A percentile compares a stretch with the other conserved stretches of the same genome.
Conservation (phyloP, 2,888 invertebrate genomes). For the Chloroclystis v-ata region DNA sequence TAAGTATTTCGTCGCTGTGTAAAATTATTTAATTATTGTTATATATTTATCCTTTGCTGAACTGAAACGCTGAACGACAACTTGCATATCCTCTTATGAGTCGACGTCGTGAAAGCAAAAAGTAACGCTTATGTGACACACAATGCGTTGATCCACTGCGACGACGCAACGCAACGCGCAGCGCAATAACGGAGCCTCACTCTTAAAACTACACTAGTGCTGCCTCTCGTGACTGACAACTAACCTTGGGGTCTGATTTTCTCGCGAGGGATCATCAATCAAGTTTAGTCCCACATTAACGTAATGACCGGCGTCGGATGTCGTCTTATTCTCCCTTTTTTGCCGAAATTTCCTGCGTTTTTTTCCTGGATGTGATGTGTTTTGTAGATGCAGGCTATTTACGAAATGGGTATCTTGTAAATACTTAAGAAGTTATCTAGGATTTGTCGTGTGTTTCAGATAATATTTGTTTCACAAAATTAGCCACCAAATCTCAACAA, state of each 20-base stretch:
- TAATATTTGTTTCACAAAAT: too few species aligned
- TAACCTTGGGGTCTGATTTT: conserved; percentile 21
- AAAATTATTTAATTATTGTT: too few species aligned
- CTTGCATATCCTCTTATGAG: too few species aligned
- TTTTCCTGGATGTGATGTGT: not conserved
- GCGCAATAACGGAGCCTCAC: not conserved
- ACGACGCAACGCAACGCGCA: too few species aligned
- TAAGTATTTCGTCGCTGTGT: too few species aligned
- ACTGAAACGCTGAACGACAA: too few species aligned
- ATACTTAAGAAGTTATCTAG: not conserved
- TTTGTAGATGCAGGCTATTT: not conserved
- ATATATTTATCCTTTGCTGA: too few species aligned
- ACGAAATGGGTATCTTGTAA: not conserved
- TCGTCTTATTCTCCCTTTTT: conserved; percentile 72
- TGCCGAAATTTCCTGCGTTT: conserved; percentile 40
- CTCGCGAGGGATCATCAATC: conserved; percentile 59
- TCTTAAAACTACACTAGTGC: conserved; percentile 7
- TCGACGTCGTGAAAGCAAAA: too few species aligned
- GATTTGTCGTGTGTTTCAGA: too few species aligned
- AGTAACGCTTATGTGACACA: too few species aligned
- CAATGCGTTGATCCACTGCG: too few species aligned
- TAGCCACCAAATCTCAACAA: too few species aligned
- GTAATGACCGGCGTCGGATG: conserved; percentile 76
- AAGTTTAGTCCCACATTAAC: conserved; percentile 77
- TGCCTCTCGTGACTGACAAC: conserved; percentile 19